Conservation (phyloP, 2,113 vertebrate species). For the Equus przewalskii region DNA sequence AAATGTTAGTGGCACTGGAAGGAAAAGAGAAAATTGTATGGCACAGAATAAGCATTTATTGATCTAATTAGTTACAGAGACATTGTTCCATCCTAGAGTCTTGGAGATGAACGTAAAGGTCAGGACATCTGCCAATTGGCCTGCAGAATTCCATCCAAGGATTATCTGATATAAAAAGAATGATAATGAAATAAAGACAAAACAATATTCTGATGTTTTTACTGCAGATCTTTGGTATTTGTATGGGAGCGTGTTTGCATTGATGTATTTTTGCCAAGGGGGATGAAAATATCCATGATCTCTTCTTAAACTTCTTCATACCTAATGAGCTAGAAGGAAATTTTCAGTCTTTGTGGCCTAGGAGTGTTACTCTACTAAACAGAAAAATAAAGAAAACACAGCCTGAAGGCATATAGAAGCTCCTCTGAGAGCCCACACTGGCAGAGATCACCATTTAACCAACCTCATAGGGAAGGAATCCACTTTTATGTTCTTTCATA, state of each 20-base stretch:
- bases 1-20: neutral
- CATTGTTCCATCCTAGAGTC: neutral
- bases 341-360: neutral
- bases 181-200: neutral
- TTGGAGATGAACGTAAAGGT: neutral
- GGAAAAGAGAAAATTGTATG: neutral
- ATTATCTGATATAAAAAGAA: neutral
- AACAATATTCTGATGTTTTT: neutral
- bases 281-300: neutral
- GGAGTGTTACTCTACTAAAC: neutral
- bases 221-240: neutral
- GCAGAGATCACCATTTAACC: neutral
- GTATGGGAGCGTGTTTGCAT: neutral
- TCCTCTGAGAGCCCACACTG: neutral
- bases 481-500: neutral
- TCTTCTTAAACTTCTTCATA: constrained; percentile 11
- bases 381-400: neutral
- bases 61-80: neutral
- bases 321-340: neutral
- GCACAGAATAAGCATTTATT: neutral
- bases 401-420: neutral
- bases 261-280: neutral
- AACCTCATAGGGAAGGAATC: neutral
- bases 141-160: neutral
- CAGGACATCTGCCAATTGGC: neutral